A percentile compares a stretch with the other conserved stretches of the same genome.
Evolutionary conservation across 2,888 invertebrate genomes (phyloP).

Genomic region (Timema podura): DNA sequence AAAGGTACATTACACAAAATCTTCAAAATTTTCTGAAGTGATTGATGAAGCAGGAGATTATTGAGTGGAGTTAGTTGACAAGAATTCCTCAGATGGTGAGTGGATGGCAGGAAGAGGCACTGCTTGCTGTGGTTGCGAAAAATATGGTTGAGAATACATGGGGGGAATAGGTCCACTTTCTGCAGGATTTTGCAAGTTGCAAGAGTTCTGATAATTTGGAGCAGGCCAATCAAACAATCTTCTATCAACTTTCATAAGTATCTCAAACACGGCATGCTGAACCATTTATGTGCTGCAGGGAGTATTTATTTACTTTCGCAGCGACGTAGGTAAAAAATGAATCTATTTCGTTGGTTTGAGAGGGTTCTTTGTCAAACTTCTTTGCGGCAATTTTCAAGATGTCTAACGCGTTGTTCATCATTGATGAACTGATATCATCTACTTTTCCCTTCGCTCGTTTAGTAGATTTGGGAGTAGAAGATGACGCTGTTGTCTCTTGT

Average conservation of each 20-base stretch:
- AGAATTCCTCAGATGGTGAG: not conserved
- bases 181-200: slow-evolving; percentile 2
- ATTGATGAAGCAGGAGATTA: not conserved
- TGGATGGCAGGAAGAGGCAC: not conserved
- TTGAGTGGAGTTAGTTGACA: not conserved
- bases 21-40: not conserved
- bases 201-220: slow-evolving; percentile 2
- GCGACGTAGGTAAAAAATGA: slow-evolving; percentile 15
- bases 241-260: slow-evolving; percentile 17
- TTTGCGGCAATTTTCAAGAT: slow-evolving; percentile 11
- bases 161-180: not conserved
- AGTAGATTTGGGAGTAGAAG: slow-evolving; percentile 16
- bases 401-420: slow-evolving; percentile 8
- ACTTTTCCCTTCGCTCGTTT: not conserved
- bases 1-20: not conserved
- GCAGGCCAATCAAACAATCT: slow-evolving; percentile 12
- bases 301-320: slow-evolving; percentile 14
- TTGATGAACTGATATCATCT: slow-evolving; percentile 12
- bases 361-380: slow-evolving; percentile 14
- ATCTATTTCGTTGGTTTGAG: slow-evolving; percentile 11
- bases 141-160: not conserved
- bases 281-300: slow-evolving; percentile 2
- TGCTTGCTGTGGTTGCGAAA: not conserved
- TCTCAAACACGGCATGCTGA: slow-evolving; percentile 15
- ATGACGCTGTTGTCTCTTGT: slow-evolving; percentile 12